phyloP scores from a whole-genome alignment of 2,888 invertebrate species.

The Campaea margaritaria region DNA sequence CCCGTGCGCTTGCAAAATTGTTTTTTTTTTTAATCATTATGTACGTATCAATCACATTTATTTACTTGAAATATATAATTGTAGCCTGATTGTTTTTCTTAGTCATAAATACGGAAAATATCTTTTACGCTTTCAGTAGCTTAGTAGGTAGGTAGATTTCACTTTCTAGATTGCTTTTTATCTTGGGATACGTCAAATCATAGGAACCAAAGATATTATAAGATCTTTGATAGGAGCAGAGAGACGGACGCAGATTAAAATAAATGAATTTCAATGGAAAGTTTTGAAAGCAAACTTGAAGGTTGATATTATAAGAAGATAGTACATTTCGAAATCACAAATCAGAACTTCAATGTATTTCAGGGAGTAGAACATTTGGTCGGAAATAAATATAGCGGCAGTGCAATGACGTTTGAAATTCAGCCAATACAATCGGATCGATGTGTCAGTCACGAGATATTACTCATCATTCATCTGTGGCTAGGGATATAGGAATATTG shows the following conservation, averaged over 20 bases:
- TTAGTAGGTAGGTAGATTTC: too few relatives aligned
- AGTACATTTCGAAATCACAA: background rate
- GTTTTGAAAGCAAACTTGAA: too few relatives aligned
- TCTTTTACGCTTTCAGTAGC: too few relatives aligned
- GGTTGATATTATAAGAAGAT: background rate
- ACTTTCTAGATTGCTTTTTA: too few relatives aligned
- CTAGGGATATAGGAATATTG: slow-evolving; percentile 7
- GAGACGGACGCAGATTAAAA: too few relatives aligned
- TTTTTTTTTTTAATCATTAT: background rate
- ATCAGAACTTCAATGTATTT: slow-evolving; percentile 10
- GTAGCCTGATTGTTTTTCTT: too few relatives aligned
- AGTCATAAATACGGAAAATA: too few relatives aligned
- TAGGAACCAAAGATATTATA: too few relatives aligned
- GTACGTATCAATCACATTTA: background rate
- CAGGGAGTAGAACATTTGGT: slow-evolving; percentile 43
- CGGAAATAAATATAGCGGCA: slow-evolving; percentile 64
- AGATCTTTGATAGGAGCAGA: too few relatives aligned
- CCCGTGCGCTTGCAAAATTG: background rate
- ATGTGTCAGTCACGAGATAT: slow-evolving; percentile 50
- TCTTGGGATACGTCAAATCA: too few relatives aligned
- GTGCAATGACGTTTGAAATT: slow-evolving; percentile 67
- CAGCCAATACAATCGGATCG: slow-evolving; percentile 67
- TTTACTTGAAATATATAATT: too few relatives aligned
- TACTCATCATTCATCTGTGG: slow-evolving; percentile 32
- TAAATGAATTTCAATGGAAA: too few relatives aligned